Percentiles rank a stretch among this genome's conserved stretches.
These are phyloP conservation scores for Megalops cyprinoides DNA, from an alignment of 2,797 vertebrate genomes.

Conservation along the genomic window DNA sequence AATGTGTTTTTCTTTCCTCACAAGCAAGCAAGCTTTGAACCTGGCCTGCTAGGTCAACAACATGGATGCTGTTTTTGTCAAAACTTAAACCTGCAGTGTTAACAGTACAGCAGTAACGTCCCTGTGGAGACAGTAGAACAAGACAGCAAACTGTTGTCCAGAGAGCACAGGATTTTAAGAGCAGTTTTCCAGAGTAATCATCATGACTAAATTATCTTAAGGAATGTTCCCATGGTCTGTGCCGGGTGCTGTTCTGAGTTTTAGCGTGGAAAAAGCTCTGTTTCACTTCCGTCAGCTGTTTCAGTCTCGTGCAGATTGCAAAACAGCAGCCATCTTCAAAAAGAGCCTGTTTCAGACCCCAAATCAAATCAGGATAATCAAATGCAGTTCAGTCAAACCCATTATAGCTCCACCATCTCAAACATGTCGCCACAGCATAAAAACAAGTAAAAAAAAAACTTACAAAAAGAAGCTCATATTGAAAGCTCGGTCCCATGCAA, in stretches of 20 bases:
- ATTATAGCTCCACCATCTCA: background rate
- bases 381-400: background rate
- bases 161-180: too few relatives aligned
- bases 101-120: too few relatives aligned
- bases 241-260: background rate
- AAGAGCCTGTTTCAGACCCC: background rate
- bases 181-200: too few relatives aligned
- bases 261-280: background rate
- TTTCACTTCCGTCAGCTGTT: background rate
- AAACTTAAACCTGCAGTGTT: too few relatives aligned
- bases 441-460: constrained; percentile 12
- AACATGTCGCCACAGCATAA: background rate
- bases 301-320: background rate
- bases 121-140: too few relatives aligned
- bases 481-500: background rate
- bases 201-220: background rate
- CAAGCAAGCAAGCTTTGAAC: too few relatives aligned
- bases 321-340: background rate
- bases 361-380: background rate
- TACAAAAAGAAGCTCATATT: constrained; percentile 12
- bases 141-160: too few relatives aligned
- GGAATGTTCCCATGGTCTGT: background rate
- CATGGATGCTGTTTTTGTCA: too few relatives aligned
- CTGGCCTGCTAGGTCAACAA: too few relatives aligned
- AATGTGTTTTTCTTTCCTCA: too few relatives aligned